Evolutionary conservation across 2,797 vertebrate species (phyloP), one percentile per base, ranked within the genome.

Genomic region (Semotilus atromaculatus): DNA sequence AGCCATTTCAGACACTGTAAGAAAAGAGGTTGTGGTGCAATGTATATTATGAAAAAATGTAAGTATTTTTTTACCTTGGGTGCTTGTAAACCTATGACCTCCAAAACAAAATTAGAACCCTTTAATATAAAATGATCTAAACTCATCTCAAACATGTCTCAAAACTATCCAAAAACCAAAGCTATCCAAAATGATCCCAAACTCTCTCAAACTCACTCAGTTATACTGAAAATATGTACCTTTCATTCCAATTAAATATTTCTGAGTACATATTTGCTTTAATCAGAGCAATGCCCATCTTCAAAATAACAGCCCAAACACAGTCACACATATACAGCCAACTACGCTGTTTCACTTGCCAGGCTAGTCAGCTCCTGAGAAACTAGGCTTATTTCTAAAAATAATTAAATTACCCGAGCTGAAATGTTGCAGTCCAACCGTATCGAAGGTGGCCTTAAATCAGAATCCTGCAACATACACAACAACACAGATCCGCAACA

Each of bases 381-480:
- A 53, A 3, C 5, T 3, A 2, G 29, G n/a, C 7, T 43, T 31
- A 43, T 31, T 71, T 70, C 18, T 23, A 55, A 43, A n/a, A 64
- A 45, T 3, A 74, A 74, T 40, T 18, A 0, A 81, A 31, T 45
- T 72, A 58, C n/a, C 3, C 31, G 53, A 71, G 31, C 7, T 51
- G 13, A 72, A 72, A 45, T 72, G 26, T 72, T 81, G 26, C 80
- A 34, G 38, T 60, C 18, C 7, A 29, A 10, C n/a, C n/a, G 31
- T 43, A 43, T 31, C 26, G n/a, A 81, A 71, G 67, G 6, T 6
- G 9, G 8, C 3, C 67, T 81, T 43, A 16, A 68, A 70, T 26
- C 23, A 71, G 53, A 81, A 81, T 29, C 36, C 51, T 60, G 36
- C 51, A 72, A 34, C 16, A 72, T 26, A 40, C 36, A 81, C 66